Conservation (phyloP, 2,888 invertebrate genomes). For the Listrodromus nycthemerus region DNA sequence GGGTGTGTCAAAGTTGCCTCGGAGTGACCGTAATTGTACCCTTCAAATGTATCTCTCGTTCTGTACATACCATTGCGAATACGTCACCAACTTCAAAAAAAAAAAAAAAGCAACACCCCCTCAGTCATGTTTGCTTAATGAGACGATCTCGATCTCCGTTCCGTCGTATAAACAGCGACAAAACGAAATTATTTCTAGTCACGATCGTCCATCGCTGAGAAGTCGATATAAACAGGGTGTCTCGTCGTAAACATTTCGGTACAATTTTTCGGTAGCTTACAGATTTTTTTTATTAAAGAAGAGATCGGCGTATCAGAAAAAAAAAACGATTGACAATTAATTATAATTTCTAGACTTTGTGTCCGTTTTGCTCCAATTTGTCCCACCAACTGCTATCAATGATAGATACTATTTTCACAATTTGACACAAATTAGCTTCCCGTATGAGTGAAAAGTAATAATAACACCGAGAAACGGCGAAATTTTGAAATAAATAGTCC, state of each 20-base stretch:
- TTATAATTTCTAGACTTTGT: too few species aligned
- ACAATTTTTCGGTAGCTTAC: neutral
- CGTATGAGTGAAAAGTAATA: neutral
- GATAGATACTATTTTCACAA: neutral
- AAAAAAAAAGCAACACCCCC: conserved; percentile 29
- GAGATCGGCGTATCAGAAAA: too few species aligned
- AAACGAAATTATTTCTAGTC: conserved; percentile 53
- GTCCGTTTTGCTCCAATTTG: too few species aligned
- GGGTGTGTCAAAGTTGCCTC: conserved; percentile 21
- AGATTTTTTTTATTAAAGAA: neutral
- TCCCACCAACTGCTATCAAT: neutral
- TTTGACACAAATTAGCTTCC: neutral
- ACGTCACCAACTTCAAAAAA: conserved; percentile 48
- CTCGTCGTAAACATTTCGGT: neutral
- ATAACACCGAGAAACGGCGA: conserved; percentile 28
- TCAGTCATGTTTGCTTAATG: conserved; percentile 27
- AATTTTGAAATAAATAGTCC: conserved; percentile 51
- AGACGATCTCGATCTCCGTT: conserved; percentile 38
- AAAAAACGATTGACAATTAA: too few species aligned
- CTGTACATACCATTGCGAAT: conserved; percentile 20
- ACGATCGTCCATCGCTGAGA: conserved; percentile 32
- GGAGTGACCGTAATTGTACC: neutral
- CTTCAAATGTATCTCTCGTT: neutral
- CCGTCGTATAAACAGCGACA: conserved; percentile 25
- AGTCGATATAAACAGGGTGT: neutral